These are phyloP conservation scores for Leptocoma aspasia DNA, from an alignment of 2,113 vertebrate species.

Conservation along the genomic window DNA sequence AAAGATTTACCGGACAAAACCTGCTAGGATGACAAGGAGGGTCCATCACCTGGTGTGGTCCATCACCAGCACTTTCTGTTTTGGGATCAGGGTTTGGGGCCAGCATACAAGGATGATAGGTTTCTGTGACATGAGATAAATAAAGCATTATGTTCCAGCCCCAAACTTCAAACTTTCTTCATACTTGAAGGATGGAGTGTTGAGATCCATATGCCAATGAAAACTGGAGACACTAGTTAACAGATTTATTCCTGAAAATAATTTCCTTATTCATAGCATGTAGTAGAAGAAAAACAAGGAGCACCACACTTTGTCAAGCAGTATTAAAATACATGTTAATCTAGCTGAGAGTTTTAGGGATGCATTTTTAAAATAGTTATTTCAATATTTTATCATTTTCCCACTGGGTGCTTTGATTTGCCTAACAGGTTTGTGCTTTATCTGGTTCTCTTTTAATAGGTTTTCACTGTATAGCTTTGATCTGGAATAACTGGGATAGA, in stretches of 20 bases:
- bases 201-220: neutral
- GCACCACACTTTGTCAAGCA: neutral
- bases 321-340: slow-evolving; percentile 5
- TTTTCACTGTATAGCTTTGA: neutral
- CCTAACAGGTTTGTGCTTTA: slow-evolving; percentile 11
- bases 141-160: neutral
- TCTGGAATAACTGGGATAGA: neutral
- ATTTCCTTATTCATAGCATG: neutral
- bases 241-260: neutral
- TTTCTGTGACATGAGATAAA: neutral
- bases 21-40: neutral
- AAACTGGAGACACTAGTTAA: neutral
- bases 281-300: neutral
- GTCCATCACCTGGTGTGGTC: neutral
- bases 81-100: neutral
- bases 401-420: neutral
- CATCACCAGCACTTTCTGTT: neutral
- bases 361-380: neutral
- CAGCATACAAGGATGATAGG: neutral
- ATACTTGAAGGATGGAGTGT: neutral
- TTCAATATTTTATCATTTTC: slow-evolving; percentile 11
- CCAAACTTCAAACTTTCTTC: neutral
- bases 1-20: neutral
- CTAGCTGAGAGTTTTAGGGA: neutral
- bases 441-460: neutral